Base-by-base conservation (phyloP, 1,140 invertebrate species). In the Hycleus cichorii region DNA sequence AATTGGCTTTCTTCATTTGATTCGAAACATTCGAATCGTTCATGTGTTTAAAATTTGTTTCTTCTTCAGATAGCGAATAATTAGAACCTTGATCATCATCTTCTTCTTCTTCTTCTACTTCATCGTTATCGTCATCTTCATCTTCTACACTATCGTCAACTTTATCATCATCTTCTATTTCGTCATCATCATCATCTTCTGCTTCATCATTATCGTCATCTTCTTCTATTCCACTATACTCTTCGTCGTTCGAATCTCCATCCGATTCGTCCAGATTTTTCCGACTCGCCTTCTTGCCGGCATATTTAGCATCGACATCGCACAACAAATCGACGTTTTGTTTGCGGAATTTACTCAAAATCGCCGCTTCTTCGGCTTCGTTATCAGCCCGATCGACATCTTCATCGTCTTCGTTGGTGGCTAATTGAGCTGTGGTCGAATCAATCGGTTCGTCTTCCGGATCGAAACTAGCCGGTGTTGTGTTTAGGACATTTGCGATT, bases 1-100 rank as follows among this genome's bases (percentile, higher is more conserved):
- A 84, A n/a, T 79, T 75, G 32, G 87, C 89, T 76, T 91, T 93
- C 65, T 87, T 83, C 3, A 87, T 77, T 69, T 90, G 84, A 61
- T 78, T 78, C n/a, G 74, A 72, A 3, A 78, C 59, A 73, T 84
- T 81, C 64, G 73, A 72, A 39, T 77, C 73, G 53, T 79, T 77
- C 5, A 84, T 75, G 68, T 80, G 80, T 64, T 80, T 75, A 71
- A 82, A 79, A 53, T 70, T 70, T 59, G 73, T 73, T 67, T 72
- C 72, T 7, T 65, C 57, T 18, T 76, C 74, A 49, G 11, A 7
- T 5, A n/a, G 9, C 9, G 40, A 11, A n/a, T 9, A 10, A 9
- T 42, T 43, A 3, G 11, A 42, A 26, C 69, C 68, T 24, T 75
- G 71, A 18, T 70, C 70, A 2, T 67, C 52, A 25, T 70, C 64